phyloP scores from a whole-genome alignment of 2,888 invertebrate species.

The Galeopsomyia nigrocyanea region DNA sequence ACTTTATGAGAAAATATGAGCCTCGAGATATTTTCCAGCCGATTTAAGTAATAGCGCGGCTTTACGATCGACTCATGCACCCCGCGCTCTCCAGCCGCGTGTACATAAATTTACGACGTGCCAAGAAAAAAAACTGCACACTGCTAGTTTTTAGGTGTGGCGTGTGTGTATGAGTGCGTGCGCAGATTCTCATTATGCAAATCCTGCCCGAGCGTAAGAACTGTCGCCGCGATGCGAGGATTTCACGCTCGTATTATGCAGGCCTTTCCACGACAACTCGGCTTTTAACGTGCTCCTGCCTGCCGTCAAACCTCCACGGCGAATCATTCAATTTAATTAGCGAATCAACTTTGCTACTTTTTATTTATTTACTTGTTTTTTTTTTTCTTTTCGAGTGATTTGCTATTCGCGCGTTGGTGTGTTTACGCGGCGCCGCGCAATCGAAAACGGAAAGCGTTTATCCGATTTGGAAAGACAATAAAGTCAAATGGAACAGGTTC shows the following conservation, averaged over 20 bases:
- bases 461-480: neutral
- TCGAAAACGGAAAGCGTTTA: slow-evolving; percentile 1
- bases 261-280: slow-evolving; percentile 26
- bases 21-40: neutral
- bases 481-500: too few species aligned
- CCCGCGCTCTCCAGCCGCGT: too few species aligned
- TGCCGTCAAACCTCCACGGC: too few species aligned
- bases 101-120: slow-evolving; percentile 19
- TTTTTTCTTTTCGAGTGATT: neutral
- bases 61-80: neutral
- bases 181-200: slow-evolving; percentile 33
- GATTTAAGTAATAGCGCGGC: neutral
- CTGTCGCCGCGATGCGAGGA: slow-evolving; percentile 8
- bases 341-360: slow-evolving; percentile 4
- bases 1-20: neutral
- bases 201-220: slow-evolving; percentile 12
- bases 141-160: neutral
- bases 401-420: too few species aligned
- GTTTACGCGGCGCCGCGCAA: neutral
- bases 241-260: slow-evolving; percentile 2
- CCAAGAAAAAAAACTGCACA: neutral
- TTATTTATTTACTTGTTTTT: neutral
- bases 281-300: neutral
- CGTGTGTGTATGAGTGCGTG: neutral
- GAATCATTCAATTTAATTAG: neutral